Percentiles rank a stretch among this genome's conserved stretches.
These are phyloP conservation scores for Arothron firmamentum DNA, from an alignment of 2,113 vertebrate species.

Conservation along the genomic window DNA sequence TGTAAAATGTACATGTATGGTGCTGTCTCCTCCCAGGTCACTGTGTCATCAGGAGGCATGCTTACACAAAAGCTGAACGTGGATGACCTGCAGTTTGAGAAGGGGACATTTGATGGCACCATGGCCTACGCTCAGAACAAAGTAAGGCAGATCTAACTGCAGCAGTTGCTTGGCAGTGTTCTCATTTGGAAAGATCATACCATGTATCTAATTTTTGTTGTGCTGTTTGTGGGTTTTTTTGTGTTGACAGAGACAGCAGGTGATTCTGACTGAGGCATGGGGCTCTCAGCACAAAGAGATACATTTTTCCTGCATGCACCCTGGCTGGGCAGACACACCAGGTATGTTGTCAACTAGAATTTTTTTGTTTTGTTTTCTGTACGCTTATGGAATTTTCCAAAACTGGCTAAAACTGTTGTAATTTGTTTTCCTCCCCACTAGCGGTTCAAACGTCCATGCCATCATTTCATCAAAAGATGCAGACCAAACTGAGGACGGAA, in stretches of 20 bases:
- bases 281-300: slow-evolving; percentile 71
- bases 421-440: slow-evolving; percentile 33
- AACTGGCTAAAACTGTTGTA: background rate
- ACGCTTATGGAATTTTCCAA: no score
- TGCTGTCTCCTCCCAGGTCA: slow-evolving; percentile 67
- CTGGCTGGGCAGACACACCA: slow-evolving; percentile 82
- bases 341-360: slow-evolving; percentile 51
- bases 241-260: slow-evolving; percentile 78
- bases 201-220: background rate
- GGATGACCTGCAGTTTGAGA: slow-evolving; percentile 81
- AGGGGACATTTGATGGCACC: slow-evolving; percentile 80
- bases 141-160: slow-evolving; percentile 54
- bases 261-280: slow-evolving; percentile 81
- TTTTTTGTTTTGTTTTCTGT: no score
- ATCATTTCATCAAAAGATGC: slow-evolving; percentile 78
- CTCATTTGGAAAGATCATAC: background rate
- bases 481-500: slow-evolving; percentile 74
- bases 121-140: slow-evolving; percentile 89
- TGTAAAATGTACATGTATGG: background rate
- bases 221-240: slow-evolving; percentile 3
- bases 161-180: no score
- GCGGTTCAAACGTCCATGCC: slow-evolving; percentile 78
- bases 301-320: slow-evolving; percentile 83
- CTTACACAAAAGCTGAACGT: slow-evolving; percentile 82
- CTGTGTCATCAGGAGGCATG: slow-evolving; percentile 87